Evolutionary conservation across 2,113 vertebrate species (phyloP), one percentile per base, ranked within the genome.

Genomic region (Chionomys nivalis): DNA sequence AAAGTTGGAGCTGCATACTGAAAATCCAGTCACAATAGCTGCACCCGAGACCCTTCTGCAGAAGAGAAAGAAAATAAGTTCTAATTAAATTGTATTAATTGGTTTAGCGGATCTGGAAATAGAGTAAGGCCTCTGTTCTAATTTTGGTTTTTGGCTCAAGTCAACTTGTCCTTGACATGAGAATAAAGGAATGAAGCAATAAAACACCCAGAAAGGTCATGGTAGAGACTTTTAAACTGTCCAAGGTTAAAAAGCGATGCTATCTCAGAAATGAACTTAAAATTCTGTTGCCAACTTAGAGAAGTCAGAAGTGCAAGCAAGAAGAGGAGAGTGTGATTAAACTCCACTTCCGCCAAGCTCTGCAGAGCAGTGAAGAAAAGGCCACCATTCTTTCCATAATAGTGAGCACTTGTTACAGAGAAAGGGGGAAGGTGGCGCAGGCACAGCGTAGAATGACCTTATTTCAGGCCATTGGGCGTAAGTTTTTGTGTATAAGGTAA

Each of bases 1-100:
- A 91, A 97, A 93, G 79, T 87, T 92, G 75, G 88, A 98, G 94
- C 86, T 93, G 93, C 61, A 94, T 39, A 83, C 61, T 42, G 94
- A 94, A 98, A 98, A 96, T 58, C 68, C 90, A 86, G 87, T 95
- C 88, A 90, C 81, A 97, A 94, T 97, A 98, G 97, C 97, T 98
- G 97, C 52, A 44, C 86, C 97, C 44, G 93, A 94, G 95, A 94
- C 90, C 79, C 66, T 97, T 97, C 76, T 87, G 97, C 66, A 97
- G 92, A 97, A 97, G 96, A 97, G 55, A 79, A 97, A 89, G 66
- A 98, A 97, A 98, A 97, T 89, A 96, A 96, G 95, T 97, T 98
- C 98, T 97, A 97, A 98, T 98, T 98, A 82, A 97, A 97, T 98
- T 98, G 98, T 97, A 97, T 96, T 97, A 97, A 98, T 55, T 98